phyloP scores from a whole-genome alignment of 35 echinoderm and acorn worm species.

The Heliocidaris erythrogramma region DNA sequence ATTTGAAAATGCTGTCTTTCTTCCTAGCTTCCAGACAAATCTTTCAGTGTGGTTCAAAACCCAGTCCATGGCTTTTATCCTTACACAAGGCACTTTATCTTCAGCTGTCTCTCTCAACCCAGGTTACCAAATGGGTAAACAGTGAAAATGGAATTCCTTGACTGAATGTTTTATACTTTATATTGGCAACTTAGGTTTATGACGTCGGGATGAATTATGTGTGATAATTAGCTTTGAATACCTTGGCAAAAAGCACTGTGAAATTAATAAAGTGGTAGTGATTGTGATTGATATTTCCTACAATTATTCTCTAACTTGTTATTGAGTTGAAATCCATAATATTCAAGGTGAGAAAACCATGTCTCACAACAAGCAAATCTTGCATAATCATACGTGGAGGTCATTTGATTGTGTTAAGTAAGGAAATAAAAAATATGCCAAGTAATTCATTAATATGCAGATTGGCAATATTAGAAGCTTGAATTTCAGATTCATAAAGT shows the following conservation, averaged over 20 bases:
- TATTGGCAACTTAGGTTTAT: too few relatives aligned
- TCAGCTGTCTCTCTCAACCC: too few relatives aligned
- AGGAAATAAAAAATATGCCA: not conserved
- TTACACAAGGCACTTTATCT: too few relatives aligned
- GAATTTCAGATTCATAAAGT: not conserved
- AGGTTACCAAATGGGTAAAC: too few relatives aligned
- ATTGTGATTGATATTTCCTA: not conserved
- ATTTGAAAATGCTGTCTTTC: too few relatives aligned
- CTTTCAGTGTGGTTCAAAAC: too few relatives aligned
- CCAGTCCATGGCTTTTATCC: too few relatives aligned
- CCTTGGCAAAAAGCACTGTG: not conserved
- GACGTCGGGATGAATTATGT: too few relatives aligned
- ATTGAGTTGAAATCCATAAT: not conserved
- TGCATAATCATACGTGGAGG: not conserved
- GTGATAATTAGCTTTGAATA: not conserved
- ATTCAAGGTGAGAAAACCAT: not conserved
- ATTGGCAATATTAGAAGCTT: not conserved
- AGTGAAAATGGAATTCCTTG: too few relatives aligned
- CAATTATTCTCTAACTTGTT: not conserved
- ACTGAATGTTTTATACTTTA: too few relatives aligned
- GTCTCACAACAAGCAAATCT: not conserved
- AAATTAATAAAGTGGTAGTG: not conserved
- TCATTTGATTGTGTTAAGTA: not conserved
- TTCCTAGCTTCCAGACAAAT: too few relatives aligned
- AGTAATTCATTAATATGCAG: not conserved